Evolutionary conservation across 92 coral and sea anemone genomes (phyloP).

Genomic region (Palythoa heliodiscus): DNA sequence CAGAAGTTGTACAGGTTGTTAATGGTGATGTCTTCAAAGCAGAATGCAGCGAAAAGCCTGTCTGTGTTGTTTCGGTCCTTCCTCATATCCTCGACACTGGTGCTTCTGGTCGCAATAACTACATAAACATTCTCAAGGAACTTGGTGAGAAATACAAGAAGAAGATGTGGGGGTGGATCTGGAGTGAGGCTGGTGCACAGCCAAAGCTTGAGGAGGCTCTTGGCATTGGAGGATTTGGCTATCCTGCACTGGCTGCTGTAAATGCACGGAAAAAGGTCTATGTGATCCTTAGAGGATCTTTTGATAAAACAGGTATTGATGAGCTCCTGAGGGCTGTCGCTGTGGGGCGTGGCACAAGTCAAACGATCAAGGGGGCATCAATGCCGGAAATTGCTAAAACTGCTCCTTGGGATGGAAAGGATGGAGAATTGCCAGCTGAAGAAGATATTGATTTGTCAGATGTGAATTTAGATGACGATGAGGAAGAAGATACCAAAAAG

Average conservation of each 20-base stretch:
- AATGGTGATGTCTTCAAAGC: conserved; percentile 58
- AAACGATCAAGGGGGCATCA: conserved; percentile 77
- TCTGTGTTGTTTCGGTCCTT: conserved; percentile 86
- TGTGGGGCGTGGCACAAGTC: conserved; percentile 96
- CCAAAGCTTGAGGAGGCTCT: conserved; percentile 88
- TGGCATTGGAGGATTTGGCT: conserved; percentile 97
- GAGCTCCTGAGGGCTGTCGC: conserved; percentile 92
- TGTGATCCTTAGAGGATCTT: conserved; percentile 83
- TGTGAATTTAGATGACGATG: conserved; percentile 88
- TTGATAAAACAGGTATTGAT: conserved; percentile 89
- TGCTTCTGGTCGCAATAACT: conserved; percentile 85
- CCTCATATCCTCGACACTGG: conserved; percentile 95
- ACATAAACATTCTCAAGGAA: conserved; percentile 75
- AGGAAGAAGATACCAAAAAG: conserved; percentile 56
- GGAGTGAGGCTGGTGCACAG: conserved; percentile 96
- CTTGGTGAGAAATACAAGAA: conserved; percentile 96
- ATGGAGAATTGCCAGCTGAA: conserved; percentile 90
- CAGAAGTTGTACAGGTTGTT: conserved; percentile 74
- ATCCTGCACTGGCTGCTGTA: conserved; percentile 93
- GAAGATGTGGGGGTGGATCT: conserved; percentile 93
- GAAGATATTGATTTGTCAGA: conserved; percentile 94
- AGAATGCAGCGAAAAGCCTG: conserved; percentile 84
- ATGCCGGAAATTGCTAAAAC: conserved; percentile 69
- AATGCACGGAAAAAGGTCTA: conserved; percentile 87
- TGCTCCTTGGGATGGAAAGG: conserved; percentile 95